These are phyloP conservation scores for Ceratosolen fusciceps DNA, from an alignment of 1,140 invertebrate species.

Conservation along the genomic window DNA sequence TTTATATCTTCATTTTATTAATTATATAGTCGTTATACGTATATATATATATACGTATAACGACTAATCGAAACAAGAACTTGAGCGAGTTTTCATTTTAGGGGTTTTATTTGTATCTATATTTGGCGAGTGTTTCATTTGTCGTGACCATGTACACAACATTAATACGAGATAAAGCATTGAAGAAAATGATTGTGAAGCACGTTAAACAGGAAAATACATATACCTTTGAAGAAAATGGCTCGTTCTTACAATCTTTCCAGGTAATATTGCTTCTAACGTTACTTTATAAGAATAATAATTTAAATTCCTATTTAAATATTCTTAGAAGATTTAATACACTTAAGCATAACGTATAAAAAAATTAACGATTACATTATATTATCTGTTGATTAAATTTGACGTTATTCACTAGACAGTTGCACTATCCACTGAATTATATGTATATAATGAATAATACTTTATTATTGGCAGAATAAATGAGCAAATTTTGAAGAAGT, in stretches of 20 bases:
- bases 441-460: too few species aligned
- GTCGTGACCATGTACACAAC: slow-evolving; percentile 86
- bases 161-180: slow-evolving; percentile 76
- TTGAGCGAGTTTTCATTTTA: slow-evolving; percentile 67
- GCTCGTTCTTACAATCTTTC: not conserved
- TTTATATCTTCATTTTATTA: not conserved
- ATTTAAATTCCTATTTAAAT: too few species aligned
- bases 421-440: too few species aligned
- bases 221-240: slow-evolving; percentile 45
- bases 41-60: not conserved
- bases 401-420: too few species aligned
- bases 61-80: not conserved
- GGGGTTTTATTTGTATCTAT: slow-evolving; percentile 89
- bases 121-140: slow-evolving; percentile 83
- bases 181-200: slow-evolving; percentile 63
- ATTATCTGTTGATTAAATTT: too few species aligned
- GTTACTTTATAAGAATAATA: too few species aligned
- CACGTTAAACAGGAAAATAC: slow-evolving; percentile 56
- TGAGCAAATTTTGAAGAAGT: too few species aligned
- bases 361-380: too few species aligned
- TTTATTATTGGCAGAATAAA: too few species aligned
- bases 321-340: too few species aligned
- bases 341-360: too few species aligned
- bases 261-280: slow-evolving; percentile 14
- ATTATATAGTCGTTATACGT: not conserved